Base-by-base conservation (phyloP, 2,113 vertebrate species). In the Aix galericulata region DNA sequence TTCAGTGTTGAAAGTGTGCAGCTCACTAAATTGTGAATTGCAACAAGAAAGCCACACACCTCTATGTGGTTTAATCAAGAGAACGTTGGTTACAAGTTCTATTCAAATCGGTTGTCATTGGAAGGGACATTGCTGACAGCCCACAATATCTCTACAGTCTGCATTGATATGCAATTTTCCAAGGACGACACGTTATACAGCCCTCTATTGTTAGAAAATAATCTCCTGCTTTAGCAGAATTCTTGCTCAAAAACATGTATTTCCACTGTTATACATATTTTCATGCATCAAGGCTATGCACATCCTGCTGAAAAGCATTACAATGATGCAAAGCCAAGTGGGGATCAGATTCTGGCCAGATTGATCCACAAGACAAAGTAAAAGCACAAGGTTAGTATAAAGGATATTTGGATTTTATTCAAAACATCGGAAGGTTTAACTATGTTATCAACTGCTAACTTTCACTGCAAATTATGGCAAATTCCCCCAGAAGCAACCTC, bases 401-500 rank as follows among this genome's bases (percentile, higher is more conserved):
- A 69, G 59, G 44, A 27, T 58, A 20, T 7, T 73, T 75, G 59
- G 21, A 1, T 86, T 88, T 77, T 32, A 66, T 34, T 31, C 60
- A 60, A 91, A 42, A 59, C 42, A 80, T 9, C 27, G 17, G 17
- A 82, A 71, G n/a, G 50, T 63, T 66, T 82, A 46, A 44, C 14
- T 40, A 21, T 9, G 27, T 32, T 76, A 73, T 13, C 22, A 66
- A 2, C 44, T 80, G 42, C 62, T 32, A 23, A 15, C 73, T 92
- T 93, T 68, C 76, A 93, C 25, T 60, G 73, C 36, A 81, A 80
- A 77, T 13, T 23, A 91, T 13, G 34, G 26, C 40, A 83, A 52
- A 58, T 56, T 77, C 26, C 58, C 64, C 20, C 71, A 78, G 44
- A 76, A 82, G 38, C 63, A 85, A 21, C 15, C 44, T 18, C 83